Percentiles rank a stretch among this genome's conserved stretches.
Evolutionary conservation across 2,888 invertebrate species (phyloP).

Genomic region (Oxystoma pomonae): DNA sequence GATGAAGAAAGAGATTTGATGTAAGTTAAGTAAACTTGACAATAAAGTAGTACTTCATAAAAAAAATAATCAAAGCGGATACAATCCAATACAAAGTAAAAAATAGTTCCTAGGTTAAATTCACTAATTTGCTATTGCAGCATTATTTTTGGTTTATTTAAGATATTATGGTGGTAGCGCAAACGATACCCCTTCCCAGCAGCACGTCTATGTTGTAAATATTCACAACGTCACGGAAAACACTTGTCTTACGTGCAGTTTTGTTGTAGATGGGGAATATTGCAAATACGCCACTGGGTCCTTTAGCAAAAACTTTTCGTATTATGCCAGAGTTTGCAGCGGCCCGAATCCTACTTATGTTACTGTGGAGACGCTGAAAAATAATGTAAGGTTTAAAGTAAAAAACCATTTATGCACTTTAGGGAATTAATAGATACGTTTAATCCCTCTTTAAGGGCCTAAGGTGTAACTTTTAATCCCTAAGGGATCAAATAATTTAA

Average conservation of each 20-base stretch:
- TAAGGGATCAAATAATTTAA: too few species aligned
- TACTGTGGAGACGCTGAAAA: slow-evolving; percentile 47
- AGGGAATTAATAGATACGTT: too few species aligned
- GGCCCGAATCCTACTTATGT: slow-evolving; percentile 61
- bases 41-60: too few species aligned
- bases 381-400: slow-evolving; percentile 33
- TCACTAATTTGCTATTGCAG: too few species aligned
- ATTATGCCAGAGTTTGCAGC: slow-evolving; percentile 64
- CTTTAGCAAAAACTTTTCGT: slow-evolving; percentile 59
- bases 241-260: slow-evolving; percentile 67
- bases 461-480: too few species aligned
- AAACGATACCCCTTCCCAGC: slow-evolving; percentile 59
- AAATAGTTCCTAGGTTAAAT: too few species aligned
- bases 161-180: slow-evolving; percentile 73
- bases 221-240: slow-evolving; percentile 29
- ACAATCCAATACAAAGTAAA: too few species aligned
- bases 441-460: too few species aligned
- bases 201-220: slow-evolving; percentile 58
- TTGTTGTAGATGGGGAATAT: slow-evolving; percentile 50
- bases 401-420: too few species aligned
- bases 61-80: too few species aligned
- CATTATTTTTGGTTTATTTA: slow-evolving; percentile 30
- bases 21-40: slow-evolving; percentile 42
- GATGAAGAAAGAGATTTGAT: slow-evolving; percentile 55
- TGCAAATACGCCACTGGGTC: slow-evolving; percentile 58